A percentile compares a stretch with the other conserved stretches of the same genome.
phyloP scores from a whole-genome alignment of 1,140 invertebrate genomes.

The Nymphalis io region DNA sequence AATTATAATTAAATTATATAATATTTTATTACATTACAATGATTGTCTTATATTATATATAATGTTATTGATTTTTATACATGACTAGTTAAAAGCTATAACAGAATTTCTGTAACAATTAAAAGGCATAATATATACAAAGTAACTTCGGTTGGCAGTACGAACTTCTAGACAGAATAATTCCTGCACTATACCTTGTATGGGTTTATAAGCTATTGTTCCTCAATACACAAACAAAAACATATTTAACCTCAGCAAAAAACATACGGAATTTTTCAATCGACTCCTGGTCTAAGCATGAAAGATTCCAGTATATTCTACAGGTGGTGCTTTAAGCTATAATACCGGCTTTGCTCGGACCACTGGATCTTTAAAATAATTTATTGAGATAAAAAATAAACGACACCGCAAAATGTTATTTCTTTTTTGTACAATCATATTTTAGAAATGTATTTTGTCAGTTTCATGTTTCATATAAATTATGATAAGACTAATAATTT shows the following conservation, averaged over 20 bases:
- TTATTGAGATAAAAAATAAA: constrained; percentile 14
- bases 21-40: too few relatives aligned
- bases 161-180: too few relatives aligned
- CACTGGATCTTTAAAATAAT: constrained; percentile 29
- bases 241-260: not conserved
- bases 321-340: constrained; percentile 36
- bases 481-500: too few relatives aligned
- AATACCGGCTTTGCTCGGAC: constrained; percentile 29
- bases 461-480: too few relatives aligned
- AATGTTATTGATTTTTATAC: not conserved
- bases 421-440: not conserved
- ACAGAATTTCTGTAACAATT: not conserved
- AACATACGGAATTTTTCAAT: not conserved
- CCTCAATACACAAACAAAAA: too few relatives aligned
- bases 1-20: too few relatives aligned
- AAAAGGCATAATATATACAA: too few relatives aligned
- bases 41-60: too few relatives aligned
- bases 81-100: too few relatives aligned
- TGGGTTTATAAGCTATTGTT: too few relatives aligned
- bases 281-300: constrained; percentile 18
- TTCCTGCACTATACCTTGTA: too few relatives aligned
- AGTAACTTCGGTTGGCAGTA: too few relatives aligned
- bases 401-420: not conserved
- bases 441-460: constrained; percentile 3
- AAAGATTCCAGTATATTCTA: constrained; percentile 32